Evolutionary conservation across 1,140 invertebrate genomes (phyloP).

Genomic region (Orchestia grillus): DNA sequence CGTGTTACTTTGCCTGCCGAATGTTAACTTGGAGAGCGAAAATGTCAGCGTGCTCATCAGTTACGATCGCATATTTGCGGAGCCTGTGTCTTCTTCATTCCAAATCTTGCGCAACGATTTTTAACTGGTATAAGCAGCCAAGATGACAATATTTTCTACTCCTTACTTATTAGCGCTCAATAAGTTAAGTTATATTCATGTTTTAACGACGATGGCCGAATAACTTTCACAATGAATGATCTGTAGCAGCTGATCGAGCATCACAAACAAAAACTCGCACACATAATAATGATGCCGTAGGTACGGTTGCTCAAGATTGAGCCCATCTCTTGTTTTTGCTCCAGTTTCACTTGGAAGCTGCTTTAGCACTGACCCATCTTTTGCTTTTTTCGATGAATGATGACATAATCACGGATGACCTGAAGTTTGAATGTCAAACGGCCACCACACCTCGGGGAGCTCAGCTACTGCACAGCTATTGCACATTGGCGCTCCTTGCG

Average conservation of each 20-base stretch:
- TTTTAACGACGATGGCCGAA: background rate
- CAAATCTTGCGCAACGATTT: background rate
- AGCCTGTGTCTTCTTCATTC: background rate
- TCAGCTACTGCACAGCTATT: background rate
- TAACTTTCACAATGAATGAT: background rate
- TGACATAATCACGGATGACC: constrained; percentile 55
- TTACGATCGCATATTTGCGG: background rate
- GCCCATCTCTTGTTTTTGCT: constrained; percentile 44
- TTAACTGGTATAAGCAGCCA: background rate
- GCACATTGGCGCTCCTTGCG: background rate
- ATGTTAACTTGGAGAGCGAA: background rate
- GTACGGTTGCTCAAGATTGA: constrained; percentile 30
- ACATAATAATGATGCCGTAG: background rate
- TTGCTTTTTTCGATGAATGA: background rate
- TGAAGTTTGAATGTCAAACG: constrained; percentile 45
- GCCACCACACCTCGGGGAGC: background rate
- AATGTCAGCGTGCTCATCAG: background rate
- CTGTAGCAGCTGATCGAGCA: background rate
- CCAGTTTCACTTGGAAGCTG: constrained; percentile 15
- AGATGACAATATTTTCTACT: background rate
- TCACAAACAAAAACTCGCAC: background rate
- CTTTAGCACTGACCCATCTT: constrained; percentile 37
- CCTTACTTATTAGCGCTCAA: background rate
- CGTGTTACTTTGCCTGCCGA: background rate
- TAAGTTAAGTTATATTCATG: background rate